Percentiles rank a stretch among this genome's conserved stretches.
Evolutionary conservation across 2,113 vertebrate genomes (phyloP).

Genomic region (Hemiscyllium ocellatum): DNA sequence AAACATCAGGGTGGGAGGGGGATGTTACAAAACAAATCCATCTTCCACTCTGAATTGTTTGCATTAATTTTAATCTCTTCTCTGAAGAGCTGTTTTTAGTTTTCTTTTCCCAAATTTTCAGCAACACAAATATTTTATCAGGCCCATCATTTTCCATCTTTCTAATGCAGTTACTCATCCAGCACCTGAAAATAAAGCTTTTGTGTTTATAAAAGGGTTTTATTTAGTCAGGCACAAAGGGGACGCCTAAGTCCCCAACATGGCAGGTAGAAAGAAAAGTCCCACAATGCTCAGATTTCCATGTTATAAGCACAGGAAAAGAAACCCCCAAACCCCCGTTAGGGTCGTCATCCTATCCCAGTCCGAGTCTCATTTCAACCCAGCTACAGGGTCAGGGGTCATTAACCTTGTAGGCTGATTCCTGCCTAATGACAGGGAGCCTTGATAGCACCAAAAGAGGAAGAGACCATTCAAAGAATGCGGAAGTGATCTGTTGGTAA

Average conservation of each 20-base stretch:
- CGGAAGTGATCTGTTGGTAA: background rate
- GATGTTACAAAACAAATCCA: too few species aligned
- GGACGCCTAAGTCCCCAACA: background rate
- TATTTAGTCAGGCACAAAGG: background rate
- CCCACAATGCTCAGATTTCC: background rate
- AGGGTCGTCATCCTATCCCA: too few species aligned
- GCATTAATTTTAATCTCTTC: background rate
- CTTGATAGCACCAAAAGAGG: background rate
- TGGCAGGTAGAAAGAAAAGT: background rate
- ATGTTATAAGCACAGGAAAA: background rate
- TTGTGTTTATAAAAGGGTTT: background rate
- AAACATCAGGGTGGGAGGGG: too few species aligned
- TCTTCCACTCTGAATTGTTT: background rate
- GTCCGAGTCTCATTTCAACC: too few species aligned
- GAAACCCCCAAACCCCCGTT: background rate
- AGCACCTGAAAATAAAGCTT: background rate
- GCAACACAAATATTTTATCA: background rate
- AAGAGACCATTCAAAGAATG: background rate
- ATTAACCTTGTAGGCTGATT: background rate
- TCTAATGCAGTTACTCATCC: background rate
- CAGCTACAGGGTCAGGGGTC: background rate
- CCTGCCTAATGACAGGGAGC: background rate
- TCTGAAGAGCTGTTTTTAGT: background rate
- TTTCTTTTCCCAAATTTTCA: background rate
- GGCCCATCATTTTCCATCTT: background rate